Percentiles rank a stretch among this genome's conserved stretches.
Evolutionary conservation across 2,797 vertebrate genomes (phyloP).

Genomic region (Toxotes lorentzi): DNA sequence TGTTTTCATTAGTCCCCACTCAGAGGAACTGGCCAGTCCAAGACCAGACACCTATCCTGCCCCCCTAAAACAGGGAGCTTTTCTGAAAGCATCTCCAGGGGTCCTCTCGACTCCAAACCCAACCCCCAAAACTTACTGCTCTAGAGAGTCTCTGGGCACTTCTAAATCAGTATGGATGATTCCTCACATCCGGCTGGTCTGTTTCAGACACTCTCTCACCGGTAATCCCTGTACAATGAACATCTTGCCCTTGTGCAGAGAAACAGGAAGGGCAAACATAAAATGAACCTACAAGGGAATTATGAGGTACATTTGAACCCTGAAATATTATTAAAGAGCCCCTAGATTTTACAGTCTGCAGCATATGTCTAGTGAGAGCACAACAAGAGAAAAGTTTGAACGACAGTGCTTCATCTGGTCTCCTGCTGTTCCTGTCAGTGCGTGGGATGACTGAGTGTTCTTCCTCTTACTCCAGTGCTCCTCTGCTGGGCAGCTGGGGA

Average conservation of each 20-base stretch:
- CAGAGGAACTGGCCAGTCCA: conserved; percentile 70
- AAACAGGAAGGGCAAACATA: conserved; percentile 45
- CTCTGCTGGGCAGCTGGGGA: conserved; percentile 63
- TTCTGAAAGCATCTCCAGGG: conserved; percentile 71
- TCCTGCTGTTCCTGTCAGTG: conserved; percentile 58
- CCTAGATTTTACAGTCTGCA: conserved; percentile 7
- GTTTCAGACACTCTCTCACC: conserved; percentile 47
- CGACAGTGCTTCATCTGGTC: conserved; percentile 31
- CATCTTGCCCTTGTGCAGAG: conserved; percentile 14
- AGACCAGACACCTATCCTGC: conserved; percentile 61
- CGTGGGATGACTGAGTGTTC: conserved; percentile 53
- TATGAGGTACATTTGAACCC: conserved; percentile 16
- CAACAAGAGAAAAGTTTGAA: conserved; percentile 8
- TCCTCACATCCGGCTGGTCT: conserved; percentile 69
- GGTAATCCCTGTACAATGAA: conserved; percentile 50
- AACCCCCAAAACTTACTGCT: conserved; percentile 49
- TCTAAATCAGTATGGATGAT: conserved; percentile 76
- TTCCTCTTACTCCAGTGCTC: conserved; percentile 48
- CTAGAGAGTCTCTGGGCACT: conserved; percentile 65
- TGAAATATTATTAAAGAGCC: conserved; percentile 12
- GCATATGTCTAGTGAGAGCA: conserved; percentile 10
- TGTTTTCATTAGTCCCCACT: conserved; percentile 86
- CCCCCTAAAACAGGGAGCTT: conserved; percentile 47
- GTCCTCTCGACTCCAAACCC: conserved; percentile 43
- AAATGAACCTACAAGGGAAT: conserved; percentile 27